phyloP scores from a whole-genome alignment of 2,797 vertebrate species.

The Onychomys arenicola region DNA sequence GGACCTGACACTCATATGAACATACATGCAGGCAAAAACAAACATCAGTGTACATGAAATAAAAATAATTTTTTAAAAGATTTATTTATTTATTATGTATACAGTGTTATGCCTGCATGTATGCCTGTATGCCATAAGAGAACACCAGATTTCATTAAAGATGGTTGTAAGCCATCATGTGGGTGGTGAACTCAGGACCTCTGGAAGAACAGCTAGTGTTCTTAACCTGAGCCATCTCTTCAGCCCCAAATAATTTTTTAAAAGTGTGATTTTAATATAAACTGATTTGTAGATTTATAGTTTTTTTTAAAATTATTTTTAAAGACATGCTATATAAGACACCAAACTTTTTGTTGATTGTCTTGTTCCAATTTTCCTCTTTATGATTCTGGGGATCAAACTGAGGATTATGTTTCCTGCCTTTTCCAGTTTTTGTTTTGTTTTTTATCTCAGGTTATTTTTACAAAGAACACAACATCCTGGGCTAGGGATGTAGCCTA shows the following conservation, averaged over 20 bases:
- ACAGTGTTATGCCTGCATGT: no score
- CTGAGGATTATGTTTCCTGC: neutral
- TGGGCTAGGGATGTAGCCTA: neutral
- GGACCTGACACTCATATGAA: neutral
- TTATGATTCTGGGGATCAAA: neutral
- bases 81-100: no score
- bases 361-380: neutral
- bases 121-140: no score
- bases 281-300: neutral
- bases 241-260: neutral
- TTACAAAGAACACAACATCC: neutral
- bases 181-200: no score
- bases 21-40: neutral
- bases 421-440: neutral
- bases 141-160: no score
- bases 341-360: neutral
- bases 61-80: neutral
- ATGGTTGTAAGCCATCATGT: no score
- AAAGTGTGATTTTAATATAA: neutral
- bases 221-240: no score
- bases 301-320: neutral
- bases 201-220: no score
- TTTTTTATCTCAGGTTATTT: neutral
- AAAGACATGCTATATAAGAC: neutral
- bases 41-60: neutral